phyloP scores from a whole-genome alignment of 2,113 vertebrate species.

The Miniopterus natalensis region DNA sequence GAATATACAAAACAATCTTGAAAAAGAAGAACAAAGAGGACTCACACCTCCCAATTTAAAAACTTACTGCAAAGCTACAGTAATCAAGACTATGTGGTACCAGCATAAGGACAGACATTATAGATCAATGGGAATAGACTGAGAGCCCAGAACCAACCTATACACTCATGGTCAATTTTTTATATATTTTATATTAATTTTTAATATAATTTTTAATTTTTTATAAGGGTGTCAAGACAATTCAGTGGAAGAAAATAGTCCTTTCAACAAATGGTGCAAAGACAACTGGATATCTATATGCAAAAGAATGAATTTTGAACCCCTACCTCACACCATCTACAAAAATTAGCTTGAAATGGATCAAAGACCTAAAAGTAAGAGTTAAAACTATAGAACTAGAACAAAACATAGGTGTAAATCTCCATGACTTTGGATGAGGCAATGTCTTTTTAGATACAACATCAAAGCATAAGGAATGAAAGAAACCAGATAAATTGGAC shows the following conservation, averaged over 20 bases:
- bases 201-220: background rate
- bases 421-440: background rate
- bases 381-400: slow-evolving; percentile 25
- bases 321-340: background rate
- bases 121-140: background rate
- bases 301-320: slow-evolving; percentile 1
- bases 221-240: background rate
- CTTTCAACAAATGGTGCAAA: slow-evolving; percentile 7
- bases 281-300: background rate
- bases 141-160: background rate
- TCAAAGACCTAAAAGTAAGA: slow-evolving; percentile 4
- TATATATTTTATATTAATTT: no score
- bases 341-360: slow-evolving; percentile 42
- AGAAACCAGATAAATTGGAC: background rate
- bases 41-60: slow-evolving; percentile 25
- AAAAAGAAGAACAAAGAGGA: slow-evolving; percentile 36
- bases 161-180: background rate
- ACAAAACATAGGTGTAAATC: background rate
- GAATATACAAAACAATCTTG: slow-evolving; percentile 20
- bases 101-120: background rate
- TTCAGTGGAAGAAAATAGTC: background rate
- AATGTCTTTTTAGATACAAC: background rate
- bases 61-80: slow-evolving; percentile 34
- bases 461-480: background rate
- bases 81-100: background rate